Conservation (phyloP, 2,888 invertebrate genomes). For the Cecidostiba fungosa region DNA sequence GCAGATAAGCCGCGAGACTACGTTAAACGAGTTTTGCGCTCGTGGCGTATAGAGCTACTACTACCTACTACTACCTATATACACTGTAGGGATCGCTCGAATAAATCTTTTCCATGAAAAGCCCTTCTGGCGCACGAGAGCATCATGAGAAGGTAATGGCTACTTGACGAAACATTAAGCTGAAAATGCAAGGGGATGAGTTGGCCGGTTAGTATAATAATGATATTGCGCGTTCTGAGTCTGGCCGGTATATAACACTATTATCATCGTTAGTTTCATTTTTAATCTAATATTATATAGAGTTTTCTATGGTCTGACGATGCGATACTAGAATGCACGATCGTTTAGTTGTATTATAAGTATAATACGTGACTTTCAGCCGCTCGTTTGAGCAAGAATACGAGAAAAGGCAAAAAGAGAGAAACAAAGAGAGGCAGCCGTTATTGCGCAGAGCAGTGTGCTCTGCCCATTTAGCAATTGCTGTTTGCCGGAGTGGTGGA, state of each 20-base stretch:
- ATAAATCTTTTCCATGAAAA: slow-evolving; percentile 14
- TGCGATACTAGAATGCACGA: background rate
- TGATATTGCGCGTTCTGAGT: background rate
- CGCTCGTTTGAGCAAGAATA: background rate
- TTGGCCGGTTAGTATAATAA: background rate
- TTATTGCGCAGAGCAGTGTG: background rate
- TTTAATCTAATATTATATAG: background rate
- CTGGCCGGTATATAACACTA: background rate
- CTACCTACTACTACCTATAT: background rate
- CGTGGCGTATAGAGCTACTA: slow-evolving; percentile 4
- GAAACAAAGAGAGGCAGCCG: background rate
- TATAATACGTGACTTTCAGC: background rate
- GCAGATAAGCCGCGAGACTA: slow-evolving; percentile 19
- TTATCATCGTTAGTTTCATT: background rate
- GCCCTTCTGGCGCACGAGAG: slow-evolving; percentile 3
- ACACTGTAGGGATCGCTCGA: background rate
- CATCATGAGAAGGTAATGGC: background rate
- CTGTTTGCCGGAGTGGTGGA: background rate
- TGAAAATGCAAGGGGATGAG: background rate
- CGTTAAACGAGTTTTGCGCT: slow-evolving; percentile 17
- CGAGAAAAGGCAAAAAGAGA: background rate
- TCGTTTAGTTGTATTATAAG: background rate
- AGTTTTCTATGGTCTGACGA: background rate
- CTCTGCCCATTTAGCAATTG: slow-evolving; percentile 7
- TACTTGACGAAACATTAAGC: slow-evolving; percentile 18